Evolutionary conservation across 2,113 vertebrate species (phyloP).

Genomic region (Limnothrissa miodon): DNA sequence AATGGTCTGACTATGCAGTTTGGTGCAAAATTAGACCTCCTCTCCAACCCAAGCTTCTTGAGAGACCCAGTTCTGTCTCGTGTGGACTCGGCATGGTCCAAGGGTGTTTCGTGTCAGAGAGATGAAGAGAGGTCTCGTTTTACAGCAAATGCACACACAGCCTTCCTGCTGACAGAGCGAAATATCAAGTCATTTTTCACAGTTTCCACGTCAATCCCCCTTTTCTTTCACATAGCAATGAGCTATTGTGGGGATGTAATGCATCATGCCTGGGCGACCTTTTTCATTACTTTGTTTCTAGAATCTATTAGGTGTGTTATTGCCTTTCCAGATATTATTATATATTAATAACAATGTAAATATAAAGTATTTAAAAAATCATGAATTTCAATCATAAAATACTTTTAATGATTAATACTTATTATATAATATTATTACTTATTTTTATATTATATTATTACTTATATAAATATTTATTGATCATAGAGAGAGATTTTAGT

Average conservation of each 20-base stretch:
- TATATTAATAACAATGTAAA: neutral
- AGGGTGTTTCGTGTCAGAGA: conserved; percentile 22
- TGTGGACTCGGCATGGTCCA: neutral
- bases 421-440: too few relatives aligned
- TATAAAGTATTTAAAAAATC: neutral
- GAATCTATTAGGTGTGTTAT: neutral
- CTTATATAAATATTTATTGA: neutral
- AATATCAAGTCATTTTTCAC: conserved; percentile 5
- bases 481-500: neutral
- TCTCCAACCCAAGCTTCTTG: neutral
- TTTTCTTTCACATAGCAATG: neutral
- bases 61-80: conserved; percentile 10
- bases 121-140: neutral
- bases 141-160: neutral
- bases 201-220: neutral
- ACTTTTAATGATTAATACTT: too few relatives aligned
- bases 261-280: neutral
- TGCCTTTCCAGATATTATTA: neutral
- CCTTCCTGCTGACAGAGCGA: neutral
- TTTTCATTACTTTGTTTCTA: neutral
- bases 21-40: neutral
- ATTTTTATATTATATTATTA: too few relatives aligned
- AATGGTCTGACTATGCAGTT: conserved; percentile 9
- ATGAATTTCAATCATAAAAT: too few relatives aligned
- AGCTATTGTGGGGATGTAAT: conserved; percentile 2